A percentile compares a stretch with the other conserved stretches of the same genome.
These are phyloP conservation scores for Andricus quercusramuli DNA, from an alignment of 2,888 invertebrate species.

Conservation along the genomic window DNA sequence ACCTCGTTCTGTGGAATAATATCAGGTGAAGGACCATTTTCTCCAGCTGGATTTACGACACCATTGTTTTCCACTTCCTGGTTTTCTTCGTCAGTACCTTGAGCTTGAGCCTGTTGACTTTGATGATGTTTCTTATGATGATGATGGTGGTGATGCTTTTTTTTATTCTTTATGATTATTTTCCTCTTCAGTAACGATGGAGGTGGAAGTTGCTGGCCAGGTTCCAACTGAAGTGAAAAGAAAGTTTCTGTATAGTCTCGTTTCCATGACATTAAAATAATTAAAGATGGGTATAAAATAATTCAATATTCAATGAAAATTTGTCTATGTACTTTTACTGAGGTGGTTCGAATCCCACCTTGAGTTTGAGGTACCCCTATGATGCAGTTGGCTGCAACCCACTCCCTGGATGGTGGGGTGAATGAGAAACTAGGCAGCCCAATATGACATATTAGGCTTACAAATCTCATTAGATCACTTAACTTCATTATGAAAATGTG, in stretches of 20 bases:
- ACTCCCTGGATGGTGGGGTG: no score
- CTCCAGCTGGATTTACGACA: slow-evolving; percentile 67
- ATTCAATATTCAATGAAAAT: no score
- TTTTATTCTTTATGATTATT: slow-evolving; percentile 98
- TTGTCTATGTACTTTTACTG: no score
- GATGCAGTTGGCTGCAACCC: no score
- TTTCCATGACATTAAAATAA: neutral
- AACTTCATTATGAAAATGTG: no score
- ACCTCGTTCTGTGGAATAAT: slow-evolving; percentile 71
- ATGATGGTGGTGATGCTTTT: slow-evolving; percentile 93
- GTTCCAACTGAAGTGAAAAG: slow-evolving; percentile 79
- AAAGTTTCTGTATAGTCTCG: neutral
- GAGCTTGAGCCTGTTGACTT: slow-evolving; percentile 71
- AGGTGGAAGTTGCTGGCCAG: slow-evolving; percentile 90
- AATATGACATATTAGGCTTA: no score
- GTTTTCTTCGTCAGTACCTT: slow-evolving; percentile 70
- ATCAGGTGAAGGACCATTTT: slow-evolving; percentile 73
- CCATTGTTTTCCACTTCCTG: slow-evolving; percentile 79
- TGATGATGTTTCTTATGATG: slow-evolving; percentile 84
- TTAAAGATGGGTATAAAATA: neutral
- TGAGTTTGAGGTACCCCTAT: no score
- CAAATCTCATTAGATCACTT: no score
- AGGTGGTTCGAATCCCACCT: no score
- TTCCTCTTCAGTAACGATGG: slow-evolving; percentile 91
- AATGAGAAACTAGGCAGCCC: no score